Evolutionary conservation across 1,140 invertebrate genomes (phyloP).

Genomic region (Propsilocerus akamusi): DNA sequence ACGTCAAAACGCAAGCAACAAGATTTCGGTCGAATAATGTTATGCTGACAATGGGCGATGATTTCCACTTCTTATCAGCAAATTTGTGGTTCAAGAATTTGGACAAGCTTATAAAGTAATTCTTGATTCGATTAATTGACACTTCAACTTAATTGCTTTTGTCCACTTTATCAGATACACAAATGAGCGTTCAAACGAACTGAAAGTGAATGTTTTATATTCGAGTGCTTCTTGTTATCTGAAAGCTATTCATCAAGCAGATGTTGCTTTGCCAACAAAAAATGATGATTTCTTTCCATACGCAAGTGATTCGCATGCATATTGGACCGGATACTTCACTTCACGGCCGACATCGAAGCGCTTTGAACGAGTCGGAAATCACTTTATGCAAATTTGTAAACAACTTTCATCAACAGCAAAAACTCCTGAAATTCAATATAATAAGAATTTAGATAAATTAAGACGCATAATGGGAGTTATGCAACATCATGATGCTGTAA

Average conservation of each 20-base stretch:
- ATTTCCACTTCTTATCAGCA: conserved; percentile 81
- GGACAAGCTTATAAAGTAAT: conserved; percentile 77
- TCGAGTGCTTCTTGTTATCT: conserved; percentile 91
- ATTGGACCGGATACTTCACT: conserved; percentile 93
- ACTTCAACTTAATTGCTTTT: too few species aligned
- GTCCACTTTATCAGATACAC: too few species aligned
- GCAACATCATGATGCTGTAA: conserved; percentile 83
- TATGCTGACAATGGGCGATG: conserved; percentile 82
- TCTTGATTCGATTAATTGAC: too few species aligned
- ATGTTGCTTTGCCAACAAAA: conserved; percentile 45
- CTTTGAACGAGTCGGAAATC: conserved; percentile 58
- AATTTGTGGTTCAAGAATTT: conserved; percentile 70
- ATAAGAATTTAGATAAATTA: conserved; percentile 21
- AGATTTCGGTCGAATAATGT: conserved; percentile 51
- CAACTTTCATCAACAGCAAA: conserved; percentile 33
- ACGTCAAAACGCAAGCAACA: conserved; percentile 28
- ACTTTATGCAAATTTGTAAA: conserved; percentile 51
- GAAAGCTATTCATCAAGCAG: conserved; percentile 53
- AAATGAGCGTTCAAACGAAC: conserved; percentile 33
- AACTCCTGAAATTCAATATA: conserved; percentile 20
- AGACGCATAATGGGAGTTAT: conserved; percentile 51
- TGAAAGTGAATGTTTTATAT: conserved; percentile 64
- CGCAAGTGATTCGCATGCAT: conserved; percentile 58
- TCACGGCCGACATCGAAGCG: conserved; percentile 71
- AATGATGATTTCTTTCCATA: conserved; percentile 86